Evolutionary conservation across 1,140 invertebrate species (phyloP), one percentile per base, ranked within the genome.

Genomic region (Temnothorax curvispinosus): DNA sequence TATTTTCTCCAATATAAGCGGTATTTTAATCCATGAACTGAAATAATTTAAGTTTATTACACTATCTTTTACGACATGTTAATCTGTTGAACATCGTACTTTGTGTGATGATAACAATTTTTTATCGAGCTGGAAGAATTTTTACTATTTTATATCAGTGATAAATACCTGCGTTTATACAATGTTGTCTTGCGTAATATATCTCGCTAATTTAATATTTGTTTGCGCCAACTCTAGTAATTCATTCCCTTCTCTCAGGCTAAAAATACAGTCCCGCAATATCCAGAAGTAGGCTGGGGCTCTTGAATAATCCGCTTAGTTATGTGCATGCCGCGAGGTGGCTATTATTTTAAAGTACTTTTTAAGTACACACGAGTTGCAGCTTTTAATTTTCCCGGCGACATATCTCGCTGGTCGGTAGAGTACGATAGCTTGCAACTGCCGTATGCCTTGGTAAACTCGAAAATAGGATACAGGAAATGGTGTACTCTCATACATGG

Each of bases 391-490:
- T 88, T 87, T 72, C 56, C 58, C 11, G n/a, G 21, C 15, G 44
- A 50, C 38, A 56, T 67, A 44, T 21, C 35, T 38, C 27, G 35
- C 21, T 58, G 44, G n/a, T 27, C 21, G 21, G 13, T n/a, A 7
- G 27, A 6, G 74, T 27, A 21, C 56, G 15, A 13, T 15, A 41
- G 56, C 52, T 27, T 47, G 27, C 47, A 27, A 15, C 52, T 54
- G 11, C 56, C 47, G 15, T 47, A 18, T 62, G 41, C 44, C 44
- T 52, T 21, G 41, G 41, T 60, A 84, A 75, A 84, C 80, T 86
- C 38, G 71, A 65, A 84, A 81, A 72, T 91, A 72, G 58, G 67
- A 72, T 86, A 77, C 74, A 60, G 76, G 56, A 89, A 86, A 87
- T 65, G 60, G 72, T 67, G 77, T 77, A 87, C 81, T 88, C 86